A percentile compares a stretch with the other conserved stretches of the same genome.
phyloP scores from a whole-genome alignment of 2,113 vertebrate species.

The Corvus moneduloides region DNA sequence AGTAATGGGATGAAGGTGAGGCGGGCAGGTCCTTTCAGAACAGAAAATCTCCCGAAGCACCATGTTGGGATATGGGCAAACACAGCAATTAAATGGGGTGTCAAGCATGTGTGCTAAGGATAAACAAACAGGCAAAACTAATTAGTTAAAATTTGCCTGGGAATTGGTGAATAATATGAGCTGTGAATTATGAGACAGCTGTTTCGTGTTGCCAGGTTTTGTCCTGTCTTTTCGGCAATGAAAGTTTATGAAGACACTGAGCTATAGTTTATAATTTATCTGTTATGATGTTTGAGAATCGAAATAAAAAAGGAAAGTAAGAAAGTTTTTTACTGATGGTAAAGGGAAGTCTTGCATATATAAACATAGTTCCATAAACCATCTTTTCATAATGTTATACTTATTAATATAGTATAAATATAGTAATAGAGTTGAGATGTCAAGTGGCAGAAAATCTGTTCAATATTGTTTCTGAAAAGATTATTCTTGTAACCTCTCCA shows the following conservation, averaged over 20 bases:
- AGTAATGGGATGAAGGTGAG: neutral
- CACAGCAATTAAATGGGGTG: conserved; percentile 19
- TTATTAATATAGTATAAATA: neutral
- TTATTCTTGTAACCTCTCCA: neutral
- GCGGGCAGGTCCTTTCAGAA: neutral
- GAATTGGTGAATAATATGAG: conserved; percentile 12
- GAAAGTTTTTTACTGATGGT: neutral
- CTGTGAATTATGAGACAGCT: conserved; percentile 1
- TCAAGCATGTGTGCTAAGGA: neutral
- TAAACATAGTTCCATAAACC: neutral
- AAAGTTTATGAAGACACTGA: neutral
- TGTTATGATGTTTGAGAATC: fast-evolving
- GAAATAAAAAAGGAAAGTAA: neutral
- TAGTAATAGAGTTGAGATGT: neutral
- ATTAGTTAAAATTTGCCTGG: conserved; percentile 26
- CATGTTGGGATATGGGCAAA: neutral
- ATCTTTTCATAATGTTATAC: neutral
- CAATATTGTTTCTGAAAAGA: neutral
- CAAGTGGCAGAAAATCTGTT: neutral
- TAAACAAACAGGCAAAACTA: conserved; percentile 33
- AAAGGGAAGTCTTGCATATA: neutral
- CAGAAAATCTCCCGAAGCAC: neutral
- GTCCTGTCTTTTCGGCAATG: neutral
- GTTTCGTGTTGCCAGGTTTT: neutral
- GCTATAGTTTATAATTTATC: neutral